These are phyloP conservation scores for Myotis pilosus DNA, from an alignment of 2,797 vertebrate genomes.

Conservation along the genomic window DNA sequence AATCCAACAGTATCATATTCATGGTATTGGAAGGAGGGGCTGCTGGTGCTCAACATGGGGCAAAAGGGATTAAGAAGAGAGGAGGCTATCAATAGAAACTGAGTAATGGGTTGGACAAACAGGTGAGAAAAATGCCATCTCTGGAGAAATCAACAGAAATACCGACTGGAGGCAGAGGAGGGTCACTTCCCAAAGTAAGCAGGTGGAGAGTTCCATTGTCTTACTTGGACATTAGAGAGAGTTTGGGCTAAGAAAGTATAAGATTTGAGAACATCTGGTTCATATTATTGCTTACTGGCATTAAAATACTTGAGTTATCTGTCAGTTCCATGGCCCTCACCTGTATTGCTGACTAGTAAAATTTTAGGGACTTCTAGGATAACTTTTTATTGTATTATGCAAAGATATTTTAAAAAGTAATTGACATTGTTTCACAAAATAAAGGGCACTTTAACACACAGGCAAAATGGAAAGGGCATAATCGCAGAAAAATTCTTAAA, in stretches of 20 bases:
- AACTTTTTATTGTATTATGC: neutral
- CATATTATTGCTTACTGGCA: neutral
- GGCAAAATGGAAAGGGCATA: conserved; percentile 4
- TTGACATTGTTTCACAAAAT: conserved; percentile 20
- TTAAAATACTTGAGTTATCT: conserved; percentile 34
- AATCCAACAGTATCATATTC: neutral
- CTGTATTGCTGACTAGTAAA: neutral
- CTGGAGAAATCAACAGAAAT: conserved; percentile 17
- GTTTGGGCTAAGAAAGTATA: neutral
- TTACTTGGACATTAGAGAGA: neutral
- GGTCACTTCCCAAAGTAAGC: neutral
- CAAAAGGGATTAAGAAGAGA: neutral
- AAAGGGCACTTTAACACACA: neutral
- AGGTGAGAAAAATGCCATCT: neutral
- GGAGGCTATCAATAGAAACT: neutral
- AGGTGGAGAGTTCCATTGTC: neutral
- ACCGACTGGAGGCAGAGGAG: neutral
- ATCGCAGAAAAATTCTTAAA: neutral
- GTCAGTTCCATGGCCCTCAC: neutral
- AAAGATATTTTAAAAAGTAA: neutral
- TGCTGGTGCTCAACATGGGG: neutral
- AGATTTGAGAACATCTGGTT: neutral
- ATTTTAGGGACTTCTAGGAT: neutral
- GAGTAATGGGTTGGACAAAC: neutral
- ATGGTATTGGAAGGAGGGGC: neutral